Evolutionary conservation across 2,797 vertebrate species (phyloP), one percentile per base, ranked within the genome.

Genomic region (Scolopax rusticola): DNA sequence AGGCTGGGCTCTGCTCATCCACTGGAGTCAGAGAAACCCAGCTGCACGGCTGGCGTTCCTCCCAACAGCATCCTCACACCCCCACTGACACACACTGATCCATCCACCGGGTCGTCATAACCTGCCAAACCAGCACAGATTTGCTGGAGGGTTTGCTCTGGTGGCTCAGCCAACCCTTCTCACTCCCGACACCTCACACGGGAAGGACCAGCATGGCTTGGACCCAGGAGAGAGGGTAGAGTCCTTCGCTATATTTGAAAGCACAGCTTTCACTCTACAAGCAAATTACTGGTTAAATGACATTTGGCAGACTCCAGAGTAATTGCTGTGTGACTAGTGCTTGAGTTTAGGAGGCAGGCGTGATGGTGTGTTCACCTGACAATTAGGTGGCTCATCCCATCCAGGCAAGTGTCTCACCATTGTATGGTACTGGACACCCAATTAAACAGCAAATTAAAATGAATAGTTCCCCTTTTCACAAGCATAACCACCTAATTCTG

Each of bases 381-480:
- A 84, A 8, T 51, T 63, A 82, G 54, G 36, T 82, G 70, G 30
- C 56, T 94, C 16, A 15, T 74, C 68, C 75, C 71, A 87, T 71
- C 74, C 86, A 60, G 74, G 61, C 47, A 65, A 68, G 59, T 2
- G 0, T 76, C 64, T 85, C 71, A 51, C 64, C 48, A 24, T 8
- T 90, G 54, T 81, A 19, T 41, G 33, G 47, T 40, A 56, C 12
- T 61, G 71, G 89, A 45, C 78, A 96, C 32, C 41, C 80, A 91
- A 94, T 95, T 91, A 92, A 94, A 93, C 73, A 84, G 33, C 48
- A 89, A 93, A 94, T 89, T 57, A 64, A 70, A 75, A 85, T 43
- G 23, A 90, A 92, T 36, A 71, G 33, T 18, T 57, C 8, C n/a
- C 38, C n/a, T 16, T 87, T 85, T 40, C 64, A 32, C 25, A 36